phyloP scores from a whole-genome alignment of 1,140 invertebrate species.

The Zaprionus nigranus region DNA sequence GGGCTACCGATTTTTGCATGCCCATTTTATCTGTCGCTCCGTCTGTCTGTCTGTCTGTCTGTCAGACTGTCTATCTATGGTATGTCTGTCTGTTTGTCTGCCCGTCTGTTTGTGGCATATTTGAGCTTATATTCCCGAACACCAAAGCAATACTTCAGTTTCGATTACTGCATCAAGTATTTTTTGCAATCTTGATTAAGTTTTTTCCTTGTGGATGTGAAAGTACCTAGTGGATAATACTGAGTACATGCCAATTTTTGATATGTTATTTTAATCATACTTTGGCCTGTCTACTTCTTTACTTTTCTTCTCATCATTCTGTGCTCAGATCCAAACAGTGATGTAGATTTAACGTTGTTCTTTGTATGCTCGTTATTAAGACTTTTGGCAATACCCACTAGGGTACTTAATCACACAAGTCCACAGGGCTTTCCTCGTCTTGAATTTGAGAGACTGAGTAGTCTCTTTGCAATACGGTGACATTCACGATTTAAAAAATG shows the following conservation, averaged over 20 bases:
- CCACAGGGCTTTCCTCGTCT: too few relatives aligned
- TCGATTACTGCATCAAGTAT: background rate
- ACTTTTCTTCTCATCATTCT: background rate
- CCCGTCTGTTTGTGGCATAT: conserved; percentile 3
- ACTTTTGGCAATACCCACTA: too few relatives aligned
- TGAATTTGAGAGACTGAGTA: too few relatives aligned
- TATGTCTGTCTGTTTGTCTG: background rate
- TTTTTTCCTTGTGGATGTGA: background rate
- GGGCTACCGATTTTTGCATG: conserved; percentile 42
- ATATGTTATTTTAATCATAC: too few relatives aligned
- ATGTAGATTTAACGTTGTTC: too few relatives aligned
- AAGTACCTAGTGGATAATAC: background rate
- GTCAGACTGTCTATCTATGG: background rate
- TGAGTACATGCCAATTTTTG: too few relatives aligned
- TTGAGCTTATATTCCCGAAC: conserved; percentile 2
- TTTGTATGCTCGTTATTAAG: too few relatives aligned
- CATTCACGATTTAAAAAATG: too few relatives aligned
- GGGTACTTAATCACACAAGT: too few relatives aligned
- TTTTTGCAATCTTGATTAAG: background rate
- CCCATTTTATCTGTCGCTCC: background rate
- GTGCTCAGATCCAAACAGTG: too few relatives aligned
- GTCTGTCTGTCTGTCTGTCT: conserved; percentile 15
- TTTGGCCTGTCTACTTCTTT: background rate
- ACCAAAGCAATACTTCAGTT: background rate
- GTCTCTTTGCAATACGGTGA: too few relatives aligned